phyloP scores from a whole-genome alignment of 64 coral and sea anemone genomes.

The Acropora tenuis region DNA sequence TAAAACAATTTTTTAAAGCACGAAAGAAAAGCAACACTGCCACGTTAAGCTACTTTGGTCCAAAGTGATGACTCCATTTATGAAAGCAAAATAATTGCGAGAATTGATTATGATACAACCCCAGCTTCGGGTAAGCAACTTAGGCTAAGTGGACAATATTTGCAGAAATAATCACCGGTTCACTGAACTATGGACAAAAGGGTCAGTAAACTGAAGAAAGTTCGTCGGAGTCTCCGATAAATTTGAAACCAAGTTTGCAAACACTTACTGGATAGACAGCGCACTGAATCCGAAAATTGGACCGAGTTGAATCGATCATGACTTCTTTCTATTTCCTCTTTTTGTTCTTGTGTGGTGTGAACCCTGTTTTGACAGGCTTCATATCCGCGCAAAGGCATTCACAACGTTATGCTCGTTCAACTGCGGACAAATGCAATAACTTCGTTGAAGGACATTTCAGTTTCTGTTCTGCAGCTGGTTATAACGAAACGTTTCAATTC shows the following conservation, averaged over 20 bases:
- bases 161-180: not conserved
- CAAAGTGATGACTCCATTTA: not conserved
- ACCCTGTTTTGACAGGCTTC: not conserved
- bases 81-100: not conserved
- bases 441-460: slow-evolving; percentile 4
- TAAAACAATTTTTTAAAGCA: too few species aligned
- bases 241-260: not conserved
- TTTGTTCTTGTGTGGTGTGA: not conserved
- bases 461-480: slow-evolving; percentile 20
- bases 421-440: not conserved
- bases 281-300: not conserved
- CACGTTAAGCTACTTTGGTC: too few species aligned
- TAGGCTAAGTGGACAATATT: not conserved
- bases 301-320: not conserved
- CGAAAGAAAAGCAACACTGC: too few species aligned
- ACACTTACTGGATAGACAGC: not conserved
- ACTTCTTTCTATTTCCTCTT: not conserved
- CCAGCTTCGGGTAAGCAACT: not conserved
- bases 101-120: not conserved
- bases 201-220: not conserved
- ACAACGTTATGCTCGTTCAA: not conserved
- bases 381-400: not conserved
- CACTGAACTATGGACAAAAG: not conserved
- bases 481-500: slow-evolving; percentile 23
- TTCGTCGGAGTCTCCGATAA: too few species aligned